Percentiles rank a stretch among this genome's conserved stretches.
Conservation (phyloP, 53 echinoderm and acorn worm genomes). For the Apostichopus leukothele region DNA sequence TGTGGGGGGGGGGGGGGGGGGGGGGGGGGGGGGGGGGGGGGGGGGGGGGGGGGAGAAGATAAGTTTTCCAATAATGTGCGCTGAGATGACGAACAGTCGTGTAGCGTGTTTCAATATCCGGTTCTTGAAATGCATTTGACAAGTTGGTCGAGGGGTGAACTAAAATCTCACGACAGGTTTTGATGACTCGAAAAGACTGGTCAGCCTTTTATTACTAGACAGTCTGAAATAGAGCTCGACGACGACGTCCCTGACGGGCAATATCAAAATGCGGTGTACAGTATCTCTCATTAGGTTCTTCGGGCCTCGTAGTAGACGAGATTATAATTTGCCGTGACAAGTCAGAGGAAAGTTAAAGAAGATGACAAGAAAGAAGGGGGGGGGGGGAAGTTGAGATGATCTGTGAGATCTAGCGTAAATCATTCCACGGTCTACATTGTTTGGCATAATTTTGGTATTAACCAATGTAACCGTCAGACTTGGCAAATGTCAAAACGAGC, state of each 20-base stretch:
- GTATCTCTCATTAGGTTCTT: not conserved
- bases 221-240: not conserved
- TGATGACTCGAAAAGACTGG: constrained; percentile 22
- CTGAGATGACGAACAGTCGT: constrained; percentile 9
- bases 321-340: not conserved
- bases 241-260: not conserved
- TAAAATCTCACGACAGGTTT: constrained; percentile 2
- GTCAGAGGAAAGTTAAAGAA: not conserved
- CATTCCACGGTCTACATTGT: not conserved
- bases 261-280: not conserved
- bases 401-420: not conserved
- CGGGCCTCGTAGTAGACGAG: not conserved
- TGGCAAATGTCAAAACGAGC: not conserved
- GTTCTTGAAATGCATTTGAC: constrained; percentile 15
- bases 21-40: not conserved
- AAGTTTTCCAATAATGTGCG: constrained; percentile 13
- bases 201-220: not conserved
- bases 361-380: not conserved
- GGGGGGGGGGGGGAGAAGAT: not conserved
- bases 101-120: constrained; percentile 29
- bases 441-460: not conserved
- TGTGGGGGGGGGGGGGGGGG: no score
- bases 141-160: not conserved
- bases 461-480: not conserved
- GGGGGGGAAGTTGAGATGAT: not conserved